Conservation (phyloP, 2,797 vertebrate genomes). For the Champsocephalus esox region DNA sequence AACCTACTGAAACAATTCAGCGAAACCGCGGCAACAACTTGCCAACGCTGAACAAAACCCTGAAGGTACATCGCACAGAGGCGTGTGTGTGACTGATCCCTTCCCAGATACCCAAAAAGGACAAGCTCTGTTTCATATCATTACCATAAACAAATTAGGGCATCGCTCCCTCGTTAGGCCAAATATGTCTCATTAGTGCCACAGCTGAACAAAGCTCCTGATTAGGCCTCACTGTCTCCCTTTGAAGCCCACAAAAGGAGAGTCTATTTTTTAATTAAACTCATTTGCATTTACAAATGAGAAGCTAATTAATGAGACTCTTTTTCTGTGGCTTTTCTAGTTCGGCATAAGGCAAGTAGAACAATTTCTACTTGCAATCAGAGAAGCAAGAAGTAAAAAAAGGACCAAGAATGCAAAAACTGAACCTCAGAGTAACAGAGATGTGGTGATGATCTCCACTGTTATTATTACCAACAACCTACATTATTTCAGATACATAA, state of each 20-base stretch:
- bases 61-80: conserved; percentile 71
- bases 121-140: conserved; percentile 86
- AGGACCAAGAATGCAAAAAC: conserved; percentile 12
- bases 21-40: conserved; percentile 62
- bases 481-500: conserved; percentile 17
- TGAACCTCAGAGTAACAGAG: background rate
- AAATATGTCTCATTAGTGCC: conserved; percentile 85
- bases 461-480: conserved; percentile 13
- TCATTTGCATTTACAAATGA: conserved; percentile 88
- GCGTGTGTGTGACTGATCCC: conserved; percentile 75
- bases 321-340: conserved; percentile 73
- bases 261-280: conserved; percentile 86
- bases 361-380: conserved; percentile 71
- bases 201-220: conserved; percentile 86
- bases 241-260: conserved; percentile 82
- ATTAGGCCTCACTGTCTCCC: conserved; percentile 80
- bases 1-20: conserved; percentile 76
- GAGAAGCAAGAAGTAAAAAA: conserved; percentile 31
- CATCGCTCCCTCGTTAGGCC: conserved; percentile 85
- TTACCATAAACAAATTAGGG: conserved; percentile 90
- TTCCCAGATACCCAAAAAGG: conserved; percentile 83
- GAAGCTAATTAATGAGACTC: conserved; percentile 85
- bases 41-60: conserved; percentile 66
- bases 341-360: conserved; percentile 75
- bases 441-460: conserved; percentile 1